These are phyloP conservation scores for Drosophila mayaguana DNA, from an alignment of 2,888 invertebrate species.

Conservation along the genomic window DNA sequence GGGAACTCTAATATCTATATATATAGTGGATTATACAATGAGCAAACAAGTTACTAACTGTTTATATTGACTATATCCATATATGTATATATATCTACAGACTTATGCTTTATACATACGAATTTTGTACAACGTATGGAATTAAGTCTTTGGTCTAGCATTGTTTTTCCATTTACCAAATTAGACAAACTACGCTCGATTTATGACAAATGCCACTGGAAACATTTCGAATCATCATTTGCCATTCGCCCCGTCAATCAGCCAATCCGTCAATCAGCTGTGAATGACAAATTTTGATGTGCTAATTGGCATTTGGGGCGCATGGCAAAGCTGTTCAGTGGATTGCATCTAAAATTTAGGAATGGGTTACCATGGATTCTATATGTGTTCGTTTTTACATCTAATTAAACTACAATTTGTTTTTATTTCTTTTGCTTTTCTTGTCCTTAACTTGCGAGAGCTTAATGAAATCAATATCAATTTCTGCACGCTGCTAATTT, in stretches of 20 bases:
- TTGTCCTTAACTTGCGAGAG: conserved; percentile 33
- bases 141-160: conserved; percentile 68
- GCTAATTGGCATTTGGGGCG: neutral
- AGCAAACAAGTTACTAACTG: conserved; percentile 37
- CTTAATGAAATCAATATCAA: conserved; percentile 39
- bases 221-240: neutral
- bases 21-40: conserved; percentile 48
- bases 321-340: conserved; percentile 14
- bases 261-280: neutral
- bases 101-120: conserved; percentile 4
- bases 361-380: conserved; percentile 59
- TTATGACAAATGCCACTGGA: conserved; percentile 19
- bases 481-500: conserved; percentile 30
- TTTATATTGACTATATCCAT: conserved; percentile 18
- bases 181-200: conserved; percentile 53
- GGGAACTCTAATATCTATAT: conserved; percentile 35
- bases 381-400: conserved; percentile 27
- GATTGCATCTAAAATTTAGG: conserved; percentile 47
- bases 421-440: neutral
- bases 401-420: conserved; percentile 40
- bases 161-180: conserved; percentile 40
- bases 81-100: neutral
- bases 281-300: neutral
- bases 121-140: conserved; percentile 60
- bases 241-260: neutral